Evolutionary conservation across 2,113 vertebrate genomes (phyloP), one percentile per base, ranked within the genome.

Genomic region (Agapornis roseicollis): DNA sequence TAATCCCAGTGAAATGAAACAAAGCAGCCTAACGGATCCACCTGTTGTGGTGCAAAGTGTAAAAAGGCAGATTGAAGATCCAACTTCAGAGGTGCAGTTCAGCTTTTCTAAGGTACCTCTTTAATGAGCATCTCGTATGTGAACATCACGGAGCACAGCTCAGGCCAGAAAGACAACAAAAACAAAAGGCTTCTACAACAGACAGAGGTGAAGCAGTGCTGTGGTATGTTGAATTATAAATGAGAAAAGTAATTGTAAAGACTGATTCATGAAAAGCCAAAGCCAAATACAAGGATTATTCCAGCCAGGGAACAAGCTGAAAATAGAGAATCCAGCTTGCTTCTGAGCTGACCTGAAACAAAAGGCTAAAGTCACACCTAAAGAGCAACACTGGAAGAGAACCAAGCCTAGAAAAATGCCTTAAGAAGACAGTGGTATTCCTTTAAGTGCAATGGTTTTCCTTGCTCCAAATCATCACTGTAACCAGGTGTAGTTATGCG

Each of bases 1-100:
- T 96, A 97, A 93, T 97, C 96, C 95, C 95, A 93, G 44, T 64
- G 96, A 96, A 94, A 96, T 86, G n/a, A 93, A 92, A 74, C 53
- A 79, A 77, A 77, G 77, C 69, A 86, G 60, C 74, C 68, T 53
- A 65, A 91, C 3, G 0, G 88, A 87, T 86, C 91, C 90, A 94
- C 88, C 89, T 92, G 69, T 73, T 81, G 85, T 28, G 56, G 78
- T 76, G 83, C 44, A 79, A 89, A 87, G 89, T 58, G 46, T 66
- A 92, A 23, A 63, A 78, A 72, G 52, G 33, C 37, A 50, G 73
- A 71, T 1, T 27, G 80, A 95, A 50, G 53, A 44, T 1, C 69
- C 23, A 58, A 19, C 88, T 83, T 88, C 44, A 90, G 82, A 93
- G 68, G 44, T 17, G 11, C 49, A 63, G 60, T 31, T 88, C 25